Conservation (phyloP, 2,113 vertebrate species). For the Mohoua ochrocephala region DNA sequence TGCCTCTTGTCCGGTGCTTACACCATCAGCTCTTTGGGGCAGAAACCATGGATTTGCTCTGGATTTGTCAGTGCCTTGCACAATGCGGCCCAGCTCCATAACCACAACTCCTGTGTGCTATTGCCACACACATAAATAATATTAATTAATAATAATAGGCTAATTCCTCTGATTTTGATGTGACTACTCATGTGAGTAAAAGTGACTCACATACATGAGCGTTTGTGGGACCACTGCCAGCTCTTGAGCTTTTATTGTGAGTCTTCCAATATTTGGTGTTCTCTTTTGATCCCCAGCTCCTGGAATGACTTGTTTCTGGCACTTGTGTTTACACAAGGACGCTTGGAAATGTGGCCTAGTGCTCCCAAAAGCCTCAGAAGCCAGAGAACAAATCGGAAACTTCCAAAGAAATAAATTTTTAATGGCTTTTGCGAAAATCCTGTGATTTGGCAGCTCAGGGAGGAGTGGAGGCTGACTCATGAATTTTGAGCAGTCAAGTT, state of each 20-base stretch:
- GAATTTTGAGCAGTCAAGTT: slow-evolving; percentile 21
- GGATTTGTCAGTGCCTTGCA: background rate
- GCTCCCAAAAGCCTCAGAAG: background rate
- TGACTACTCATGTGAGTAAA: slow-evolving; percentile 58
- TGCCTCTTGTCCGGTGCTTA: background rate
- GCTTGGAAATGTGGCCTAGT: slow-evolving; percentile 20
- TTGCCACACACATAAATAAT: slow-evolving; percentile 57
- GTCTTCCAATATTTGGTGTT: slow-evolving; percentile 51
- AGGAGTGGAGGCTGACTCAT: background rate
- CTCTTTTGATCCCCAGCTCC: slow-evolving; percentile 46
- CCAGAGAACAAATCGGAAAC: background rate
- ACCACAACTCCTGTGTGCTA: background rate
- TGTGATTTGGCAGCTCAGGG: background rate
- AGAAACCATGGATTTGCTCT: slow-evolving; percentile 14
- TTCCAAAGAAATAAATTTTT: background rate
- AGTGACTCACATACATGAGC: slow-evolving; percentile 26
- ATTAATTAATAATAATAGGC: slow-evolving; percentile 59
- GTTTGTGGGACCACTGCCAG: slow-evolving; percentile 17
- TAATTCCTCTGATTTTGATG: slow-evolving; percentile 57
- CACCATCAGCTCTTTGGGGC: slow-evolving; percentile 27
- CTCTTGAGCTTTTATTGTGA: slow-evolving; percentile 42
- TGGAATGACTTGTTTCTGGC: slow-evolving; percentile 48
- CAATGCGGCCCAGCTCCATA: background rate
- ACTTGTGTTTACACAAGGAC: background rate
- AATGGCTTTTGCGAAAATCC: slow-evolving; percentile 2